Evolutionary conservation across 2,888 invertebrate species (phyloP).

Genomic region (Keiferia lycopersicella): DNA sequence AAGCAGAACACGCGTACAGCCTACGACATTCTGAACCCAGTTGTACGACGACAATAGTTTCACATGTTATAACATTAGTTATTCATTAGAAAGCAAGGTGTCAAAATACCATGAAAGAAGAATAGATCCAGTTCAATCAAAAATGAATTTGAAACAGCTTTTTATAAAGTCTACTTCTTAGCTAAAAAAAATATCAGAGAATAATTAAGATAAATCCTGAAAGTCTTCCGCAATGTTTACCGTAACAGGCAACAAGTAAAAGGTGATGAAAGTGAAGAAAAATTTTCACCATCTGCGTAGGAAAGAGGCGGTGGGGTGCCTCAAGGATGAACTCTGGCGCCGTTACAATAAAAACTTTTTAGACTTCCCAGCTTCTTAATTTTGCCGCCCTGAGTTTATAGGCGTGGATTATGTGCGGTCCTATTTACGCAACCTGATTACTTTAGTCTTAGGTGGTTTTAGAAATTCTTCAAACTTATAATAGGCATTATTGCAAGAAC

Average conservation of each 20-base stretch:
- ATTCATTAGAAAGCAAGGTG: no score
- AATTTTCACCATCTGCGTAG: slow-evolving; percentile 51
- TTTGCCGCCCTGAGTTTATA: slow-evolving; percentile 44
- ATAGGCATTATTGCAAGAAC: no score
- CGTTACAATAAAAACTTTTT: slow-evolving; percentile 62
- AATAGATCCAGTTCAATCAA: no score
- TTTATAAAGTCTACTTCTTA: not conserved
- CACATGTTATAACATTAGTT: no score
- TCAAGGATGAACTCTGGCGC: slow-evolving; percentile 46
- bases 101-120: no score
- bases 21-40: no score
- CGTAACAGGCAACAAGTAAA: slow-evolving; percentile 31
- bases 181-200: not conserved
- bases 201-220: not conserved
- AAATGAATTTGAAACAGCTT: no score
- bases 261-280: slow-evolving; percentile 49
- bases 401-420: slow-evolving; percentile 14
- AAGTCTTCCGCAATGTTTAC: slow-evolving; percentile 29
- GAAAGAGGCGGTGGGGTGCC: slow-evolving; percentile 38
- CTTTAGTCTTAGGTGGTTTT: no score
- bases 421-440: no score
- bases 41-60: no score
- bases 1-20: no score
- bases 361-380: slow-evolving; percentile 59
- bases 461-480: no score